A percentile compares a stretch with the other conserved stretches of the same genome.
Conservation (phyloP, 37 sponge, comb jelly and placozoan genomes). For the Halichondria panicea region DNA sequence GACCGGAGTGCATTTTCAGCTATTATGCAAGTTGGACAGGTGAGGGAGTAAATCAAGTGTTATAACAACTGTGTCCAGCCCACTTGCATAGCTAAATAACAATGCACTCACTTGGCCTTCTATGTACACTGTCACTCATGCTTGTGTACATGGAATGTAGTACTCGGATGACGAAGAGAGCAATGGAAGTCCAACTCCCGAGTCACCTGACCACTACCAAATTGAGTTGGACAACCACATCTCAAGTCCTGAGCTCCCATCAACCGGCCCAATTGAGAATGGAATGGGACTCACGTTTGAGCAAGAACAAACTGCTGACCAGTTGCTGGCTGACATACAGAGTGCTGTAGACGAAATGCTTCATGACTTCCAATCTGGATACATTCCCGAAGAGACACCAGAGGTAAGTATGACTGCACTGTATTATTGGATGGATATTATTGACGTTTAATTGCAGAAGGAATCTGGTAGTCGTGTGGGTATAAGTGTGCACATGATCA, state of each 20-base stretch:
- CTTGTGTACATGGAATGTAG: neutral
- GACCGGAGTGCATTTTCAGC: conserved; percentile 64
- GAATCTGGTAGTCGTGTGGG: neutral
- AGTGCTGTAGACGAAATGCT: conserved; percentile 64
- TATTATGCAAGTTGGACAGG: no score
- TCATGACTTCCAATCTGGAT: conserved; percentile 19
- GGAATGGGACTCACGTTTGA: conserved; percentile 27
- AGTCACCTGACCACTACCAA: neutral
- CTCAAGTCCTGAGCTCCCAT: neutral
- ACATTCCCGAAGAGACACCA: neutral
- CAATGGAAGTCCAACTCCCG: neutral
- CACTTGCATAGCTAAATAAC: no score
- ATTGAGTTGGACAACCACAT: neutral
- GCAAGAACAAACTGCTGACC: conserved; percentile 55
- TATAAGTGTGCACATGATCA: conserved; percentile 43
- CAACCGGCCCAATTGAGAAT: neutral
- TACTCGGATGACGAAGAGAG: neutral
- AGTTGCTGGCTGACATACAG: conserved; percentile 59
- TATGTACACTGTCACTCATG: neutral
- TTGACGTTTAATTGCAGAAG: neutral
- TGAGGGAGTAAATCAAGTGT: no score
- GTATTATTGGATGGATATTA: neutral
- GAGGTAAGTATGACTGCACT: neutral
- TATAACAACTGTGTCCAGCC: neutral
- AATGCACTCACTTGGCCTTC: no score